Evolutionary conservation across 2,797 vertebrate genomes (phyloP).

Genomic region (Allobates femoralis): DNA sequence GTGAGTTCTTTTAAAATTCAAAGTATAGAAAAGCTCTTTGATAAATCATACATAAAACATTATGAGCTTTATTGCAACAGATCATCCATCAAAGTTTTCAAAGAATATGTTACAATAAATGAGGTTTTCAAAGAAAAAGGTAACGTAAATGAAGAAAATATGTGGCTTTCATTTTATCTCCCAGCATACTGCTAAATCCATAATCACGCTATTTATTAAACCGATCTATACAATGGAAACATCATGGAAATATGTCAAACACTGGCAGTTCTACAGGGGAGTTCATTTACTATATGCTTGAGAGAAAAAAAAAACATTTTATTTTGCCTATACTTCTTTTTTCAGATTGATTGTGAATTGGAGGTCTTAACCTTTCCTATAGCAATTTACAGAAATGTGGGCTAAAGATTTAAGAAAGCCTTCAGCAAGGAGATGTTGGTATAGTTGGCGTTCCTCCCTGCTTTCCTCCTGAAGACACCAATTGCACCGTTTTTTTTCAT

Average conservation of each 20-base stretch:
- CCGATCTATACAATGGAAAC: neutral
- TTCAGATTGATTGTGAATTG: neutral
- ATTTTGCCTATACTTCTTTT: neutral
- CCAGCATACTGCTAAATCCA: neutral
- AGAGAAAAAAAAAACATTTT: neutral
- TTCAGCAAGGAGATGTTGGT: neutral
- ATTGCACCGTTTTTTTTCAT: too few species aligned
- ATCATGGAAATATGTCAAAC: neutral
- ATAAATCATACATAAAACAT: conserved; percentile 8
- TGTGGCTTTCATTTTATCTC: conserved; percentile 5
- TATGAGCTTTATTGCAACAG: conserved; percentile 13
- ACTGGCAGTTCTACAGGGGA: neutral
- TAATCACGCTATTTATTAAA: neutral
- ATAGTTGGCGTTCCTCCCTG: too few species aligned
- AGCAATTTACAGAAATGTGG: neutral
- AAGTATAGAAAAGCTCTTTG: conserved; percentile 23
- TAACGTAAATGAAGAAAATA: conserved; percentile 43
- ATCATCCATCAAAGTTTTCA: conserved; percentile 38
- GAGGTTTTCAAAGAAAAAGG: conserved; percentile 21
- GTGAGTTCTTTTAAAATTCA: neutral
- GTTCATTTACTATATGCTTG: neutral
- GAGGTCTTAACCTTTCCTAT: neutral
- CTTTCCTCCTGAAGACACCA: too few species aligned
- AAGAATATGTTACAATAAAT: conserved; percentile 20
- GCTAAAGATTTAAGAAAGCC: neutral